phyloP scores from a whole-genome alignment of 2,797 vertebrate species.

The Onychomys arenicola region DNA sequence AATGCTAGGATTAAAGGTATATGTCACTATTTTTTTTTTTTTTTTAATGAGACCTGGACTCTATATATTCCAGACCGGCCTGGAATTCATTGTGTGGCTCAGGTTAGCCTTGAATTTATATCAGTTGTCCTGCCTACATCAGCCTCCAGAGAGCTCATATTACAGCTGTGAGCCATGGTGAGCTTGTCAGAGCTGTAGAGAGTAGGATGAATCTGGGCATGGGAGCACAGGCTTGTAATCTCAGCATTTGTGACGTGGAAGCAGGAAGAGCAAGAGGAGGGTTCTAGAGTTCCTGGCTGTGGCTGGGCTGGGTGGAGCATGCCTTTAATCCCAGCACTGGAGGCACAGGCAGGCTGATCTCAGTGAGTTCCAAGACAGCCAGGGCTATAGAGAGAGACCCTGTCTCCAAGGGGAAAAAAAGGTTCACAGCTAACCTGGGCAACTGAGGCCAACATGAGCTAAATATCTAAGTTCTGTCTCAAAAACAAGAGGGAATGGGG shows the following conservation, averaged over 20 bases:
- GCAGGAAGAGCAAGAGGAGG: background rate
- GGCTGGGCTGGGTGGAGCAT: background rate
- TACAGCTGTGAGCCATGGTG: background rate
- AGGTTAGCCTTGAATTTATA: background rate
- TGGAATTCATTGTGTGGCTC: background rate
- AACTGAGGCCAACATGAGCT: background rate
- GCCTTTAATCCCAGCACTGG: background rate
- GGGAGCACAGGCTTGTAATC: background rate
- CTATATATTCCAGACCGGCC: background rate
- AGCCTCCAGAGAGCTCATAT: background rate
- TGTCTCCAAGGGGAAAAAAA: background rate
- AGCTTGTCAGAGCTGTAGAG: constrained; percentile 43
- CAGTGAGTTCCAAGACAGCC: background rate
- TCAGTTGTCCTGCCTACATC: background rate
- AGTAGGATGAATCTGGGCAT: background rate
- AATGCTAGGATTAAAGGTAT: background rate
- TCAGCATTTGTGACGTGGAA: background rate
- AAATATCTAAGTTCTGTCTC: background rate
- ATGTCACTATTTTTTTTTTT: background rate
- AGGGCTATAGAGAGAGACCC: background rate
- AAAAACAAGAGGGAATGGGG: background rate
- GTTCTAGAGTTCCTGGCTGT: background rate
- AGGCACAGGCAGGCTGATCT: background rate
- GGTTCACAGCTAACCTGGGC: background rate
- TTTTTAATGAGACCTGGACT: background rate